Evolutionary conservation across 2,888 invertebrate species (phyloP).

Genomic region (Pseudococcus viburni): DNA sequence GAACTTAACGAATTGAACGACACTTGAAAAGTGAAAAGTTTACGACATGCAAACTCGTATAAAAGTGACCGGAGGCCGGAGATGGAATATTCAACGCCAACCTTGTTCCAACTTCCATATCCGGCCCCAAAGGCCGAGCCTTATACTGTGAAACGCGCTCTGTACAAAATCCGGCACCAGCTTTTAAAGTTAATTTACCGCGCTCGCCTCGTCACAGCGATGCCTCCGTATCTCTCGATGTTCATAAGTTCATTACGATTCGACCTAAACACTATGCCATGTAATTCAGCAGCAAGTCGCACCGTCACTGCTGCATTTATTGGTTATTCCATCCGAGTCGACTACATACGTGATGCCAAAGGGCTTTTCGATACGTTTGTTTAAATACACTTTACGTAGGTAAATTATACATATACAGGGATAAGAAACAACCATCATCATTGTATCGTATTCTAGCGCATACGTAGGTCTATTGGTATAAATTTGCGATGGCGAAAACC

Average conservation of each 20-base stretch:
- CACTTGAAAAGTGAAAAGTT: conserved; percentile 61
- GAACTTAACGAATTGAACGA: conserved; percentile 61
- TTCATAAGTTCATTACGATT: conserved; percentile 37
- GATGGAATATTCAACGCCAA: conserved; percentile 50
- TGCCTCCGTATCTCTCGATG: not conserved
- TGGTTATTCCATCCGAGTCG: not conserved
- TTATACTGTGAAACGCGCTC: not conserved
- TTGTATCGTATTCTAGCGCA: not conserved
- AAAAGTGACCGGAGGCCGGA: conserved; percentile 60
- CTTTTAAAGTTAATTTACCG: conserved; percentile 55
- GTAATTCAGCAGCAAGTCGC: not conserved
- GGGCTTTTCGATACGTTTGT: conserved; percentile 31
- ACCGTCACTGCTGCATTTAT: not conserved
- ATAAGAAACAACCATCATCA: conserved; percentile 11
- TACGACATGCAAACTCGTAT: conserved; percentile 49
- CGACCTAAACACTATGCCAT: not conserved
- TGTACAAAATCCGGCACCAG: not conserved
- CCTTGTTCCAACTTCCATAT: conserved; percentile 55
- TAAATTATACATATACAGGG: not conserved
- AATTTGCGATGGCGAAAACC: conserved; percentile 9
- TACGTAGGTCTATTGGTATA: not conserved
- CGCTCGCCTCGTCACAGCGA: not conserved
- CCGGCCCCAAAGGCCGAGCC: conserved; percentile 49
- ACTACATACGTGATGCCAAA: not conserved
- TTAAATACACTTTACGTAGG: not conserved